These are phyloP conservation scores for Hanleya hanleyi DNA, from an alignment of 2,888 invertebrate species.

Conservation along the genomic window DNA sequence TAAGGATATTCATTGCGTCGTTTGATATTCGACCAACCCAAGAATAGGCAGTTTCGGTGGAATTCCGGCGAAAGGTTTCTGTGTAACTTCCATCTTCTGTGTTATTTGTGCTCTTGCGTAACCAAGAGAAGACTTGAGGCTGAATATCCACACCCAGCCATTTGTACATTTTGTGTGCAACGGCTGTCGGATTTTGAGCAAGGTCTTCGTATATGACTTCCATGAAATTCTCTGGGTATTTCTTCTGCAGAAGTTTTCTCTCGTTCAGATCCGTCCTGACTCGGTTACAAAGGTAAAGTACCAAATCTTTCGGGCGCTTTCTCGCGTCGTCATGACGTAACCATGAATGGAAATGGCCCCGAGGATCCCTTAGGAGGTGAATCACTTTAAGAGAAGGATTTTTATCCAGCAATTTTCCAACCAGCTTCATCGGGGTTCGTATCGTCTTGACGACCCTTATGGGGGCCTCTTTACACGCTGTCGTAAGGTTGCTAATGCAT, in stretches of 20 bases:
- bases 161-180: neutral
- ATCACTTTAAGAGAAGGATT: neutral
- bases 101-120: neutral
- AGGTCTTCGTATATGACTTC: neutral
- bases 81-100: neutral
- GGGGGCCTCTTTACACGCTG: neutral
- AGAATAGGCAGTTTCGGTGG: neutral
- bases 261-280: neutral
- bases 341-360: neutral
- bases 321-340: neutral
- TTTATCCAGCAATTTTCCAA: neutral
- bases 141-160: neutral
- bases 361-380: neutral
- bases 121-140: neutral
- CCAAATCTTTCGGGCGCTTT: too few species aligned
- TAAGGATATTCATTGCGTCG: neutral
- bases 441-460: neutral
- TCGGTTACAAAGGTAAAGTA: neutral
- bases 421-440: neutral
- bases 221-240: neutral
- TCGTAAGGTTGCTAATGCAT: neutral
- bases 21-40: neutral
- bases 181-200: neutral
- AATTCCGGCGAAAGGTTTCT: neutral
- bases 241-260: neutral